Conservation (phyloP, 2,113 vertebrate genomes). For the Nasalis larvatus region DNA sequence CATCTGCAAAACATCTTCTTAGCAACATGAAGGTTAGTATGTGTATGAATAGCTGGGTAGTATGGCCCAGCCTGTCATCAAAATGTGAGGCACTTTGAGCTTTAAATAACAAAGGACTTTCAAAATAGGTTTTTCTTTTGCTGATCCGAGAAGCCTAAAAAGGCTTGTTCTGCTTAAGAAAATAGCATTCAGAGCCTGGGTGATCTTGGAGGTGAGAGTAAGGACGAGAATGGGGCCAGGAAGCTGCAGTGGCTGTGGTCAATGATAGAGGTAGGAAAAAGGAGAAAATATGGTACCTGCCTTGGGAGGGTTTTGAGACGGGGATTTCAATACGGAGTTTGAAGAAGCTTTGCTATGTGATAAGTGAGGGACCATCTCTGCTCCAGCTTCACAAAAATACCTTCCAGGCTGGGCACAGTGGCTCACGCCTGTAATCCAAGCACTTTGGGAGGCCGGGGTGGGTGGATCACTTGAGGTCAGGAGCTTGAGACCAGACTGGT, state of each 20-base stretch:
- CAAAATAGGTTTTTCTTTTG: background rate
- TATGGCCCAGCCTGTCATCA: background rate
- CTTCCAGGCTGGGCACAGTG: background rate
- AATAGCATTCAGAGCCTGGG: background rate
- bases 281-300: background rate
- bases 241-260: fast-evolving
- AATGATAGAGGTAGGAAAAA: background rate
- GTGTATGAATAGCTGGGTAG: background rate
- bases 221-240: background rate
- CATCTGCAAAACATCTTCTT: background rate
- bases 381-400: background rate
- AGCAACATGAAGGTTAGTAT: background rate
- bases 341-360: background rate
- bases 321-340: background rate
- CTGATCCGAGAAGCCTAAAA: background rate
- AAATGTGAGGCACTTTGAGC: background rate
- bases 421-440: too few relatives aligned
- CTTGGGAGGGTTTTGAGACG: background rate
- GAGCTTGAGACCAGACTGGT: too few relatives aligned
- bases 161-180: background rate
- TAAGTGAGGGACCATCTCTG: background rate
- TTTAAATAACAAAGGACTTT: background rate
- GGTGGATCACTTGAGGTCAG: too few relatives aligned
- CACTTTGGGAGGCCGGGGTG: too few relatives aligned
- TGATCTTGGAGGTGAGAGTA: fast-evolving